Conservation (phyloP, 2,888 invertebrate species). For the Thera obeliscata region DNA sequence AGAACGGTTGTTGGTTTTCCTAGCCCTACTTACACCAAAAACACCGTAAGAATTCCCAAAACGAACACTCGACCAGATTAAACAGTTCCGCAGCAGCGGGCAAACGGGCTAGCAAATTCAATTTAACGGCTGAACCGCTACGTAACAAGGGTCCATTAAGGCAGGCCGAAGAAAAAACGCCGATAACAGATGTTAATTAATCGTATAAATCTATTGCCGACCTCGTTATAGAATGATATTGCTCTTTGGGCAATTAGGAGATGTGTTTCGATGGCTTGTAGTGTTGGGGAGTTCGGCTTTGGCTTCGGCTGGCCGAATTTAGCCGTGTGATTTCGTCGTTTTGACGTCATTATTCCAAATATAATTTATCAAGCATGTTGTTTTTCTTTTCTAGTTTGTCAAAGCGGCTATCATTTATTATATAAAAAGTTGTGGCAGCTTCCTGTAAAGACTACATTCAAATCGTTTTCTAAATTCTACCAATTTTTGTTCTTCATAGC, state of each 20-base stretch:
- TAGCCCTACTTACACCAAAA: not conserved
- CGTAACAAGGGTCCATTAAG: conserved; percentile 68
- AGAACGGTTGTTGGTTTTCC: no score
- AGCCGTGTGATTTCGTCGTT: conserved; percentile 3
- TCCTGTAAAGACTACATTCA: no score
- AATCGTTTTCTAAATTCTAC: no score
- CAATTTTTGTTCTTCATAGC: no score
- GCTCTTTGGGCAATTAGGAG: conserved; percentile 44
- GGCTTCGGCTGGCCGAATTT: not conserved
- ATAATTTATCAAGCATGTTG: no score
- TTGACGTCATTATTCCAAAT: no score
- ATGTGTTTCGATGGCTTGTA: conserved; percentile 36
- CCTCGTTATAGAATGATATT: conserved; percentile 43
- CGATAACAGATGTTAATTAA: conserved; percentile 80
- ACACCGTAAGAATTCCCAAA: conserved; percentile 10
- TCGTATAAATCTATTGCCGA: conserved; percentile 67
- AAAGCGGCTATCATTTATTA: no score
- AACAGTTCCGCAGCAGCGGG: conserved; percentile 40
- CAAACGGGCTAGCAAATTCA: conserved; percentile 64
- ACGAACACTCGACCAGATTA: conserved; percentile 41
- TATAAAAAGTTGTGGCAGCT: no score
- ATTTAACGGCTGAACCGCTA: conserved; percentile 68
- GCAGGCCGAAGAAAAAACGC: conserved; percentile 70
- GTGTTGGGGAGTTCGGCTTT: conserved; percentile 1
- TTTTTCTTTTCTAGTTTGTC: no score